Base-by-base conservation (phyloP, 1,140 invertebrate genomes). In the Mya arenaria region DNA sequence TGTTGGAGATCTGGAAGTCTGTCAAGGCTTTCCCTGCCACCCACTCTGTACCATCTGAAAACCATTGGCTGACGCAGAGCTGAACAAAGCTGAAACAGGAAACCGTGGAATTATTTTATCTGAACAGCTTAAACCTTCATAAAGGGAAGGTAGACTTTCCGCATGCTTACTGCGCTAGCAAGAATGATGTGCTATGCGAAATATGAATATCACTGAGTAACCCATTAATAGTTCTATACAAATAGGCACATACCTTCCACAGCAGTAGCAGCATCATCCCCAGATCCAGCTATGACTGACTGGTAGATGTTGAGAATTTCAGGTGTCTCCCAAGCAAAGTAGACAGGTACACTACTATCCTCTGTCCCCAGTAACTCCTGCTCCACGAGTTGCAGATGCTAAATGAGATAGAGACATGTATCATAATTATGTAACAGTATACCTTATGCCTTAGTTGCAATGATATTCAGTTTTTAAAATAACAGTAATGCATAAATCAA, bases 41-140 rank as follows among this genome's bases (percentile, higher is more conserved):
- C 96, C 94, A 86, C 94, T 94, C 19, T 97, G 94, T 56, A 97
- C 95, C 82, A 98, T 94, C 93, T 98, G 97, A 91, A 97, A 97
- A 36, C 97, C 97, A 95, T 97, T 98, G 6, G 97, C 97, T n/a
- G 96, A 96, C 37, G 98, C 95, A 30, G 96, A 95, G 88, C 96
- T 95, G 66, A 98, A 92, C 89, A 99, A 93, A 19, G 97, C 96
- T 95, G 77, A 36, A 79, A 92, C 91, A 84, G 78, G 58, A 84
- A 78, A 63, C 48, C 23, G 68, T 72, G n/a, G n/a, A n/a, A n/a
- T n/a, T n/a, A n/a, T n/a, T n/a, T n/a, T n/a, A n/a, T n/a, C n/a
- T n/a, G n/a, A n/a, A n/a, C n/a, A n/a, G n/a, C n/a, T n/a, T n/a
- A n/a, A n/a, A n/a, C n/a, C n/a, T n/a, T n/a, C n/a, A n/a, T n/a